A percentile compares a stretch with the other conserved stretches of the same genome.
Conservation (phyloP, 1,140 invertebrate species). For the Drosophila guanche region DNA sequence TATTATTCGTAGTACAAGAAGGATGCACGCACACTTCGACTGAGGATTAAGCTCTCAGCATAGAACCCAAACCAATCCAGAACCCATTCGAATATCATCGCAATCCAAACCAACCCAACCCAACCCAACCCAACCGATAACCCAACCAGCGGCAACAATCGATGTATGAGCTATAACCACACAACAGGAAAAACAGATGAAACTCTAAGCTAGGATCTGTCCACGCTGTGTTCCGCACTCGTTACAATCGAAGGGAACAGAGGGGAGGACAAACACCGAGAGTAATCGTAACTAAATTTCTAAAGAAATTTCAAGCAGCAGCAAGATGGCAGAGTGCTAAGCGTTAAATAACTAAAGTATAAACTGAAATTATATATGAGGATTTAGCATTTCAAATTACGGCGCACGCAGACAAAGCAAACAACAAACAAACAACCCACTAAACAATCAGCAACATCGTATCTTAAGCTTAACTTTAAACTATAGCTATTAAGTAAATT, state of each 20-base stretch:
- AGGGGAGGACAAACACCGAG: constrained; percentile 1
- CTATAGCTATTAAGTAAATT: constrained; percentile 65
- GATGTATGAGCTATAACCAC: constrained; percentile 69
- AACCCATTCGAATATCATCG: too few relatives aligned
- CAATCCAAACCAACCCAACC: constrained; percentile 36
- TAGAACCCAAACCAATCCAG: constrained; percentile 25
- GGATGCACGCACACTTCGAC: constrained; percentile 60
- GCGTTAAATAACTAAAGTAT: constrained; percentile 42
- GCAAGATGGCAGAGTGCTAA: neutral
- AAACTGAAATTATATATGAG: constrained; percentile 27
- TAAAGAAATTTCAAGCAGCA: constrained; percentile 9
- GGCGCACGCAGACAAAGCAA: constrained; percentile 38
- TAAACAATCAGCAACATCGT: constrained; percentile 79
- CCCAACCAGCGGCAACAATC: constrained; percentile 68
- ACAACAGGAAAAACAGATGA: constrained; percentile 41
- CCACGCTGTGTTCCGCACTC: constrained; percentile 3
- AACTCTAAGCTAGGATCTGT: constrained; percentile 11
- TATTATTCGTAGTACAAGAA: constrained; percentile 76
- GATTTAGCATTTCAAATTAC: constrained; percentile 58
- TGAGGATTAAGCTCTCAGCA: constrained; percentile 27
- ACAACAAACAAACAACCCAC: constrained; percentile 62
- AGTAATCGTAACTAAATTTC: constrained; percentile 30
- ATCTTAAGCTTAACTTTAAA: constrained; percentile 77
- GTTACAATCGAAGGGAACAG: too few relatives aligned
- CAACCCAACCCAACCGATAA: constrained; percentile 39